Conservation (phyloP, 2,113 vertebrate species). For the Bos javanicus region DNA sequence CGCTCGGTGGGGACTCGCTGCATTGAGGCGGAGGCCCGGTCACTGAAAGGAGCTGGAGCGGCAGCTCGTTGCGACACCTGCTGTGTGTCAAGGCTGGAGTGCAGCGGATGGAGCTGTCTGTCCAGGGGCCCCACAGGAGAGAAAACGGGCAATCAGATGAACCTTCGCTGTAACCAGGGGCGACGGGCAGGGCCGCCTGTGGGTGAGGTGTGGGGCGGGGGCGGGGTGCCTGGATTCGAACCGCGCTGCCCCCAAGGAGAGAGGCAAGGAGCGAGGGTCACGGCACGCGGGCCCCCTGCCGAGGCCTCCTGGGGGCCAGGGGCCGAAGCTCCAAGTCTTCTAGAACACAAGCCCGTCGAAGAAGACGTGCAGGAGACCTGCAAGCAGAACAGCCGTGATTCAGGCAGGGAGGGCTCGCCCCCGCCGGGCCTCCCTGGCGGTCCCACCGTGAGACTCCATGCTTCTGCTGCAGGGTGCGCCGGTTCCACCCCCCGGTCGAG, state of each 20-base stretch:
- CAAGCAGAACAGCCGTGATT: neutral
- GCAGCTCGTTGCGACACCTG: rapidly evolving
- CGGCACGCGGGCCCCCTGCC: neutral
- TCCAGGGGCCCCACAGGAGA: neutral
- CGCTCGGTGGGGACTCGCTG: rapidly evolving
- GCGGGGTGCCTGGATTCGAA: rapidly evolving
- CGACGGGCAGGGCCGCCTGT: neutral
- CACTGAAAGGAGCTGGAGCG: neutral
- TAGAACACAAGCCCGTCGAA: neutral
- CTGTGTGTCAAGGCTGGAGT: neutral
- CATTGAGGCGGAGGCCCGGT: too few relatives aligned
- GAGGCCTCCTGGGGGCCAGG: neutral
- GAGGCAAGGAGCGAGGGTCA: neutral
- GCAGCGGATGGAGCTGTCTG: neutral
- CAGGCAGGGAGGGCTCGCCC: neutral
- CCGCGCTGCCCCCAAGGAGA: rapidly evolving
- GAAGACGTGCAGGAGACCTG: neutral
- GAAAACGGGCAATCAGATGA: neutral
- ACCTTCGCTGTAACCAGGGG: neutral
- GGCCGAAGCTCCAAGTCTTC: neutral
- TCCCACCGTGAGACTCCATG: rapidly evolving
- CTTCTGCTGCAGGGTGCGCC: rapidly evolving
- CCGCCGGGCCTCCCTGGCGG: neutral
- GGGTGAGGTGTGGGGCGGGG: neutral
- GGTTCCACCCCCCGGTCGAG: neutral